Conservation (phyloP, 1,140 invertebrate species). For the Apis florea region DNA sequence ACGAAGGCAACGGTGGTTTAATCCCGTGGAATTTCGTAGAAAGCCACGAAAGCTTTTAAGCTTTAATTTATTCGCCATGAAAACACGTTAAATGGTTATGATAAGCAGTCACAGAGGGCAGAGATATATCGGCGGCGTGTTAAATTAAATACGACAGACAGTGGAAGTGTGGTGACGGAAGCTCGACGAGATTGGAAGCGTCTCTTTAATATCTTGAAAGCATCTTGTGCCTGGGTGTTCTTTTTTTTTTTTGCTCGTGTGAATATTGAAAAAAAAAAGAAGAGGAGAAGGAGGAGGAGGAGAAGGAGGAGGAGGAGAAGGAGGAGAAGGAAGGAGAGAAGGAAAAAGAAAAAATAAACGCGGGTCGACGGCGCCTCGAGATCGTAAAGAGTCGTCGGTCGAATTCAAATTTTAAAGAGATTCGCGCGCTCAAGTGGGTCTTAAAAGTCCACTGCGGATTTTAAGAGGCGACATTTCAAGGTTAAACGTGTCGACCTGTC, state of each 20-base stretch:
- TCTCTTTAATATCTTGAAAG: slow-evolving; percentile 15
- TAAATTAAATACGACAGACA: slow-evolving; percentile 17
- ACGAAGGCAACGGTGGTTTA: not conserved
- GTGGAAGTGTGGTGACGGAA: not conserved
- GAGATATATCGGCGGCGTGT: not conserved
- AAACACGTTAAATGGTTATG: not conserved
- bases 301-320: not conserved
- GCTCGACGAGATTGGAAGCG: not conserved
- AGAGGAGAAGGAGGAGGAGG: too few relatives aligned
- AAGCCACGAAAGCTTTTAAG: not conserved
- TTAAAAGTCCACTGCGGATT: slow-evolving; percentile 1
- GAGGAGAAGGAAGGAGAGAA: too few relatives aligned
- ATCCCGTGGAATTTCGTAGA: not conserved
- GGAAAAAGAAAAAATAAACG: not conserved
- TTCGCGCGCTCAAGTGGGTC: not conserved
- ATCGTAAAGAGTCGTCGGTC: slow-evolving; percentile 26
- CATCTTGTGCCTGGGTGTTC: not conserved
- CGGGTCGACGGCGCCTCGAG: not conserved
- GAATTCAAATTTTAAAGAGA: slow-evolving; percentile 32
- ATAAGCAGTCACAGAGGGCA: not conserved
- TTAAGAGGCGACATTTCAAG: not conserved
- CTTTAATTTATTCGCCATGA: slow-evolving; percentile 5
- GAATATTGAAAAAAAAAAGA: slow-evolving; percentile 23
- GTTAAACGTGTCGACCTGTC: not conserved
- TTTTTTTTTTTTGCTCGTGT: not conserved